Evolutionary conservation across 1,140 invertebrate genomes (phyloP).

Genomic region (Drosophila gunungcola): DNA sequence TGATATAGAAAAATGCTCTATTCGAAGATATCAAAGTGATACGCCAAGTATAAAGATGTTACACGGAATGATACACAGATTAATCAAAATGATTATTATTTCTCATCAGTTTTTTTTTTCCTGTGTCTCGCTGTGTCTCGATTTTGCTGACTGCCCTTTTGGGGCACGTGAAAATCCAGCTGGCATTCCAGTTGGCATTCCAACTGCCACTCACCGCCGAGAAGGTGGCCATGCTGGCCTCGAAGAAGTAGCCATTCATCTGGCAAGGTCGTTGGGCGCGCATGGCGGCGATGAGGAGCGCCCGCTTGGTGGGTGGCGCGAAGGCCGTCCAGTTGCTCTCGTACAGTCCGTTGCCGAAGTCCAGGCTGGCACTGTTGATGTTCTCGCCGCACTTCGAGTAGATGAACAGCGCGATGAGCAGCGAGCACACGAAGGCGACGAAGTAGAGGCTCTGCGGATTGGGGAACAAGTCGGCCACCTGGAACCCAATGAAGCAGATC

Average conservation of each 20-base stretch:
- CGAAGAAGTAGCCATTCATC: constrained; percentile 66
- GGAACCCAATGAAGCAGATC: constrained; percentile 68
- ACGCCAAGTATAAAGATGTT: no score
- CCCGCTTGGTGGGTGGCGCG: constrained; percentile 34
- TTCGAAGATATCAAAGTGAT: no score
- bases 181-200: no score
- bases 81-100: no score
- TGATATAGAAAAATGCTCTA: no score
- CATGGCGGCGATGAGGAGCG: constrained; percentile 51
- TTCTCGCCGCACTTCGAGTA: constrained; percentile 73
- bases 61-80: no score
- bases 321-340: constrained; percentile 64
- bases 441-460: constrained; percentile 62
- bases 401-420: constrained; percentile 66
- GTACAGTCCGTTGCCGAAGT: constrained; percentile 56
- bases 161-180: no score
- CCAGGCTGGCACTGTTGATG: constrained; percentile 61
- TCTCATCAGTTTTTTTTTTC: no score
- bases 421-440: constrained; percentile 55
- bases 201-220: constrained; percentile 40
- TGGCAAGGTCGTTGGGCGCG: constrained; percentile 63
- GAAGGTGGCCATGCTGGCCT: constrained; percentile 73
- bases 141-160: no score
- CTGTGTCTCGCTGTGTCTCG: no score
- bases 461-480: constrained; percentile 65